Percentiles rank a stretch among this genome's conserved stretches.
Evolutionary conservation across 2,113 vertebrate genomes (phyloP).

Genomic region (Miniopterus natalensis): DNA sequence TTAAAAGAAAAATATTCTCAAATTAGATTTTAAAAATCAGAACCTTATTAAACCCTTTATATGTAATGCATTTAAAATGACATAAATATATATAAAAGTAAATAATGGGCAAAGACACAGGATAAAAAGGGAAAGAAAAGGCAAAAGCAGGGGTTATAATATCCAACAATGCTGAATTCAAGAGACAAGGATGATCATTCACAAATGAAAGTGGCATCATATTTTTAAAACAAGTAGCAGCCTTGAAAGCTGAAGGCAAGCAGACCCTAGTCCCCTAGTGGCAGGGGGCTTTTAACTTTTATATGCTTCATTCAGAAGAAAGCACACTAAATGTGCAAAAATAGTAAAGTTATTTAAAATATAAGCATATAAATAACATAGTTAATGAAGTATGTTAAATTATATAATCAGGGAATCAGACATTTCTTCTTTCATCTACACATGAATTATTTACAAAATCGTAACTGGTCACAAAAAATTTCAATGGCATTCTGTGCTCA

Average conservation of each 20-base stretch:
- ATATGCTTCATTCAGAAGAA: not conserved
- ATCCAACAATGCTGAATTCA: not conserved
- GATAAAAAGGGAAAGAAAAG: not conserved
- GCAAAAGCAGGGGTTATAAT: not conserved
- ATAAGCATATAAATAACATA: not conserved
- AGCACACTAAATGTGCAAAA: not conserved
- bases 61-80: not conserved
- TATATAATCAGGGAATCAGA: not conserved
- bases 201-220: not conserved
- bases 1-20: not conserved
- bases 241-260: not conserved
- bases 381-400: not conserved
- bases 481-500: not conserved
- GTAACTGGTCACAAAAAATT: not conserved
- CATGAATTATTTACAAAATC: constrained; percentile 1
- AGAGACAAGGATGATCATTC: not conserved
- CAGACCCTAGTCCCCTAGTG: not conserved
- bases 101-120: not conserved
- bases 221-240: not conserved
- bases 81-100: not conserved
- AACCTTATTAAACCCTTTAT: not conserved
- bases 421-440: not conserved
- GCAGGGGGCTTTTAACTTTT: not conserved
- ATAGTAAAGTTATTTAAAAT: not conserved
- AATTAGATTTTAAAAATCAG: not conserved